Base-by-base conservation (phyloP, 2,888 invertebrate species). In the Oscheius onirici region DNA sequence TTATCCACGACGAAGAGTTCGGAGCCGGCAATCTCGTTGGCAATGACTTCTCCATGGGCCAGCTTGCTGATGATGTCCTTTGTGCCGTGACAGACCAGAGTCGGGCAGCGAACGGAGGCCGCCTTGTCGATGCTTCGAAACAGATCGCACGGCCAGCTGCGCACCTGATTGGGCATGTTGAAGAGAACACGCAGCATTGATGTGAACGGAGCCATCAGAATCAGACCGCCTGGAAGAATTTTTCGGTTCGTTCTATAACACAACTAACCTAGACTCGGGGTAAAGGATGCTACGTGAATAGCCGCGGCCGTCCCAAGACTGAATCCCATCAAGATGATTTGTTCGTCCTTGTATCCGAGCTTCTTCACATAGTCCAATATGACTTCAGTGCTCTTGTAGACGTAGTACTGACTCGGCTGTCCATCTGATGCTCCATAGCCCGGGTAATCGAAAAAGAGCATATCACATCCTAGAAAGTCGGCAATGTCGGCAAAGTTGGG, bases 131-230 rank as follows among this genome's bases (percentile, higher is more conserved):
- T 44, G 51, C 81, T 76, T 15, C 75, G 73, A 58, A 79, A 79
- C 71, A 77, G 71, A 57, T 79, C 79, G 44, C 76, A 75, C 57
- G 61, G 58, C 57, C 73, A 71, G 24, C 63, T 72, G 17, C 24
- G 11, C 34, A 46, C 58, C 46, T 34, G 34, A 11, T 43, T 49
- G 5, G 74, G 74, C 13, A 46, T 46, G 17, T 68, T 49, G 22
- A 46, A 51, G 17, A 69, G 22, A 41, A 81, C 77, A 3, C 79
- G 76, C 44, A 66, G 61, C 55, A 79, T 74, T 13, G 81, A 81
- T 17, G 81, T 78, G 67, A 81, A 81, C n/a, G 81, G 81, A 13
- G 81, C 81, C 40, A 81, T 75, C 13, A 81, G 77, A 2, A 81
- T 69, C 22, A 81, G 66, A 0, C 79, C 79, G 22, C 75, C 73